Evolutionary conservation across 2,888 invertebrate genomes (phyloP).

Genomic region (Tortrix viridana): DNA sequence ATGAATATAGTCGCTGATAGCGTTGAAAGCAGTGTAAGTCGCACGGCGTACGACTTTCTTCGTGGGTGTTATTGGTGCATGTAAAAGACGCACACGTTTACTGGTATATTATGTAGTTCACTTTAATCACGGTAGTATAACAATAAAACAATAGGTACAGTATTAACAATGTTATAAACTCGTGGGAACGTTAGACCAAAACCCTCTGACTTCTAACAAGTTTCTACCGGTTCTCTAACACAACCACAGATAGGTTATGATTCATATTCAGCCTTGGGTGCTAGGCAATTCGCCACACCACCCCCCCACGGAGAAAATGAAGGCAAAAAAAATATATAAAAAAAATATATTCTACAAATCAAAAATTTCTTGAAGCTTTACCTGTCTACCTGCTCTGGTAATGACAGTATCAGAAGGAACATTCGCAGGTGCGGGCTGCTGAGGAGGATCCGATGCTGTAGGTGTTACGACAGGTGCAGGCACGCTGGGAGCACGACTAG

Average conservation of each 20-base stretch:
- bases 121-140: too few species aligned
- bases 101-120: too few species aligned
- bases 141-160: too few species aligned
- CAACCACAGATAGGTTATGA: not conserved
- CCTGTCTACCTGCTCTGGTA: slow-evolving; percentile 7
- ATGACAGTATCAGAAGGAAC: not conserved
- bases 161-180: too few species aligned
- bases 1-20: too few species aligned
- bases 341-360: not conserved
- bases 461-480: not conserved
- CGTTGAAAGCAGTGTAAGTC: too few species aligned
- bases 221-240: too few species aligned
- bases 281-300: slow-evolving; percentile 2
- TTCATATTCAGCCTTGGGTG: not conserved
- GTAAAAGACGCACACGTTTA: too few species aligned
- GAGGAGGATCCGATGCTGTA: not conserved
- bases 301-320: not conserved
- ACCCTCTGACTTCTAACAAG: too few species aligned
- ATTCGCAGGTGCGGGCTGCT: not conserved
- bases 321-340: not conserved
- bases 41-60: too few species aligned
- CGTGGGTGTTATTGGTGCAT: too few species aligned
- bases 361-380: not conserved
- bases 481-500: not conserved
- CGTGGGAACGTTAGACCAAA: too few species aligned